phyloP scores from a whole-genome alignment of 2,888 invertebrate species.

The Meliscaeva auricollis region DNA sequence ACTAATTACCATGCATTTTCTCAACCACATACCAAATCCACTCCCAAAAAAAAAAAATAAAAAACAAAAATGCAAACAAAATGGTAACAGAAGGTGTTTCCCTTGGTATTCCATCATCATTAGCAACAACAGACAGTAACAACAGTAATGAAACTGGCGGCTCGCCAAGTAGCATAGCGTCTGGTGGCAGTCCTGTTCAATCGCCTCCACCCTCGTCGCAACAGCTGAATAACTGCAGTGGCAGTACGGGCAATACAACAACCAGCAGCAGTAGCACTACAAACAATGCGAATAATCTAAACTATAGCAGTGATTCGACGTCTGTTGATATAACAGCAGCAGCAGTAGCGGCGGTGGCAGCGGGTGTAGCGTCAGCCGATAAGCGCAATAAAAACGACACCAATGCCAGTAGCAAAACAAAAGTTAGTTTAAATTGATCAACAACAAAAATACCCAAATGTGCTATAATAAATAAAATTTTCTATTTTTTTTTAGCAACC shows the following conservation, averaged over 20 bases:
- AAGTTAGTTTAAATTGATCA: conserved; percentile 82
- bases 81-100: conserved; percentile 79
- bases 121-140: conserved; percentile 92
- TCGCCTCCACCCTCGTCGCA: conserved; percentile 86
- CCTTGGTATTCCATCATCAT: conserved; percentile 83
- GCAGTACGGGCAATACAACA: conserved; percentile 78
- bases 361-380: conserved; percentile 84
- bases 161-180: conserved; percentile 93
- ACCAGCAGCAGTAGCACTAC: conserved; percentile 77
- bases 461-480: neutral
- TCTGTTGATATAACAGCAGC: conserved; percentile 78
- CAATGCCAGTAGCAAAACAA: conserved; percentile 82
- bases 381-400: conserved; percentile 86
- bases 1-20: conserved; percentile 46
- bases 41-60: conserved; percentile 66
- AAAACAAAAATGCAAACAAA: conserved; percentile 64
- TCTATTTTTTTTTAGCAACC: conserved; percentile 86
- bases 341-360: conserved; percentile 82
- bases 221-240: conserved; percentile 78
- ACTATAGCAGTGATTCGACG: conserved; percentile 91
- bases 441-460: neutral
- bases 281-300: conserved; percentile 84
- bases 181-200: conserved; percentile 92
- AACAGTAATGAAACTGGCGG: conserved; percentile 92
- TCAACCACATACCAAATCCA: conserved; percentile 71